Evolutionary conservation across 2,797 vertebrate genomes (phyloP).

Genomic region (Mormyrus proboscirostris): DNA sequence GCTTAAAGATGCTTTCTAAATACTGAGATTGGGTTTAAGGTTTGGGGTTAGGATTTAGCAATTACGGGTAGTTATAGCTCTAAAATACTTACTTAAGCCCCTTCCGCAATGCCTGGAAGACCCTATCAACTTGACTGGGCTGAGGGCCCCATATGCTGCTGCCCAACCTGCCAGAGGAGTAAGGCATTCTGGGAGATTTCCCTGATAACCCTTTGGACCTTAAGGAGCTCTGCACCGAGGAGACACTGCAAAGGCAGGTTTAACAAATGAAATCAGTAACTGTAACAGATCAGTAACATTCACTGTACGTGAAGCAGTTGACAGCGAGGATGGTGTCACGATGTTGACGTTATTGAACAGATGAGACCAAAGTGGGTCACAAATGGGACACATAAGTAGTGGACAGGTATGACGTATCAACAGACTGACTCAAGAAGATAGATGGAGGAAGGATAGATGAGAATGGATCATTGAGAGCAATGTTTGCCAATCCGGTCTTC

Average conservation of each 20-base stretch:
- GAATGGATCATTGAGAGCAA: background rate
- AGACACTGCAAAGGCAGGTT: conserved; percentile 49
- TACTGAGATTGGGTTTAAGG: background rate
- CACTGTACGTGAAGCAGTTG: background rate
- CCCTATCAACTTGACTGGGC: conserved; percentile 80
- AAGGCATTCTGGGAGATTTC: conserved; percentile 65
- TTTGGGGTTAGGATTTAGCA: background rate
- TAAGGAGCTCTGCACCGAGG: conserved; percentile 69
- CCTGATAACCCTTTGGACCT: conserved; percentile 59
- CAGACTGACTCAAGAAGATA: background rate
- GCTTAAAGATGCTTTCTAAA: background rate
- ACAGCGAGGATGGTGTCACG: background rate
- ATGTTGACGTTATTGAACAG: background rate
- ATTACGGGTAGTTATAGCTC: background rate
- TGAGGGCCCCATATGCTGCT: conserved; percentile 50
- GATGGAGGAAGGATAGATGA: background rate
- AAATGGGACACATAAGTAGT: background rate
- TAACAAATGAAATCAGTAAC: background rate
- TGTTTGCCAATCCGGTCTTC: background rate
- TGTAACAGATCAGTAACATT: background rate
- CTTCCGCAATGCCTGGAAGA: conserved; percentile 81
- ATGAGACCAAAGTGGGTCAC: background rate
- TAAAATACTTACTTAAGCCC: conserved; percentile 75
- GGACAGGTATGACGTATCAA: background rate
- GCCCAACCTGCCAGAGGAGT: conserved; percentile 55